Evolutionary conservation across 2,888 invertebrate species (phyloP).

Genomic region (Nemapogon koenigi): DNA sequence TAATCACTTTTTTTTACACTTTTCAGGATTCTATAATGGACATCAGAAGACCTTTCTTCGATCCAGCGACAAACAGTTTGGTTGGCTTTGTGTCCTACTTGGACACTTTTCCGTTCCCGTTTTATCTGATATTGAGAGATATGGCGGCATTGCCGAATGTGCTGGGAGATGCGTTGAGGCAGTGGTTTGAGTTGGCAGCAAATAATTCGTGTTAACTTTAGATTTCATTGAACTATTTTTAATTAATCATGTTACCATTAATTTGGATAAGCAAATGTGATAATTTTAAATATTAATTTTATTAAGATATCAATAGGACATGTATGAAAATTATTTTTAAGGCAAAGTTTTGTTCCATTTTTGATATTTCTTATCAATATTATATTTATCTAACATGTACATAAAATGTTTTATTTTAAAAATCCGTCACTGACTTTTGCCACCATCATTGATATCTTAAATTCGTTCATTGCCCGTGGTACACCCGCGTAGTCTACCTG

Average conservation of each 20-base stretch:
- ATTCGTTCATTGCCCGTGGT: too few relatives aligned
- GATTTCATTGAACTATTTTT: background rate
- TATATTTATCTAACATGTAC: too few relatives aligned
- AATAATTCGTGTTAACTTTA: conserved; percentile 42
- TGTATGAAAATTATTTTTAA: too few relatives aligned
- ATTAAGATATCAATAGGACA: background rate
- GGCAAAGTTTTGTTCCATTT: too few relatives aligned
- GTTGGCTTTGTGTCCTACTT: conserved; percentile 81
- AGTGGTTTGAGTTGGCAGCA: conserved; percentile 98
- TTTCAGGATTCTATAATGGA: conserved; percentile 89
- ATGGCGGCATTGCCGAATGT: conserved; percentile 87
- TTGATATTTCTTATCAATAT: too few relatives aligned
- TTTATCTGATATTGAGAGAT: conserved; percentile 93
- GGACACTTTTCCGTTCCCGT: conserved; percentile 97
- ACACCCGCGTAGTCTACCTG: too few relatives aligned
- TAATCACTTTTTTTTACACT: conserved; percentile 13
- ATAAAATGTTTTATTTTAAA: too few relatives aligned
- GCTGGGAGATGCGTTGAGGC: conserved; percentile 93
- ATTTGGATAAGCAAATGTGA: background rate
- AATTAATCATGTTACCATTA: background rate
- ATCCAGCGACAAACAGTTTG: conserved; percentile 64
- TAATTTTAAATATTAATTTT: background rate
- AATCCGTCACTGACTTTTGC: too few relatives aligned
- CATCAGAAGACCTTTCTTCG: conserved; percentile 85
- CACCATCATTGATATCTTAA: too few relatives aligned